Conservation (phyloP, 2,888 invertebrate genomes). For the Geotrupes spiniger region DNA sequence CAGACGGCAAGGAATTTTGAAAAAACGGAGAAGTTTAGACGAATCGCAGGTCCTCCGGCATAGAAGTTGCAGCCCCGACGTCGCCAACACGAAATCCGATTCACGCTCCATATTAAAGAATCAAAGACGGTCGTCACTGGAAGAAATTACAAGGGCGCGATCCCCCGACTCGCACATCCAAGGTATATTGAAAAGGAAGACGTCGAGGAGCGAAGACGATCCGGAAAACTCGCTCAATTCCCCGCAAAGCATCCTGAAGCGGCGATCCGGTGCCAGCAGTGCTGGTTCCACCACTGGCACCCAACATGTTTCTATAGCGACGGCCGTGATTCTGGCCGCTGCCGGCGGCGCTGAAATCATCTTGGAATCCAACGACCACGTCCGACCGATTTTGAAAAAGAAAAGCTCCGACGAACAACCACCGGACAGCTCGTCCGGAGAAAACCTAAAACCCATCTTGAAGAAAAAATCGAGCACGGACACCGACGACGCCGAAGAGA, state of each 20-base stretch:
- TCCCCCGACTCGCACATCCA: conserved; percentile 66
- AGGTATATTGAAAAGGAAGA: conserved; percentile 68
- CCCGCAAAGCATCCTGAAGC: conserved; percentile 76
- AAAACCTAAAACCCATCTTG: conserved; percentile 71
- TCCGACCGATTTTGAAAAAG: conserved; percentile 80
- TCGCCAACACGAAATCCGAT: conserved; percentile 59
- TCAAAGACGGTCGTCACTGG: conserved; percentile 66
- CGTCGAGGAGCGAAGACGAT: conserved; percentile 62
- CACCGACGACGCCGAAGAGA: conserved; percentile 71
- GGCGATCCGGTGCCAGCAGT: conserved; percentile 67
- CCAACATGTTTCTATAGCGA: conserved; percentile 66
- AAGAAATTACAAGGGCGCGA: conserved; percentile 61
- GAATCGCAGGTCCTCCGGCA: conserved; percentile 70
- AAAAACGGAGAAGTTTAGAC: conserved; percentile 79
- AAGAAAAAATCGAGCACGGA: conserved; percentile 83
- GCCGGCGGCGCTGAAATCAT: conserved; percentile 56
- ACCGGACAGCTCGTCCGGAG: conserved; percentile 49
- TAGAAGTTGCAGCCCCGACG: conserved; percentile 69
- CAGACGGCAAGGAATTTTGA: conserved; percentile 75
- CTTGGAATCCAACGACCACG: conserved; percentile 46
- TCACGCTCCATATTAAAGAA: conserved; percentile 67
- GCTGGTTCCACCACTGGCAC: conserved; percentile 58
- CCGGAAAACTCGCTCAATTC: conserved; percentile 60
- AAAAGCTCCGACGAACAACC: conserved; percentile 72
- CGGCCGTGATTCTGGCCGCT: conserved; percentile 64